Conservation (phyloP, 2,113 vertebrate species). For the Hippolais icterina region DNA sequence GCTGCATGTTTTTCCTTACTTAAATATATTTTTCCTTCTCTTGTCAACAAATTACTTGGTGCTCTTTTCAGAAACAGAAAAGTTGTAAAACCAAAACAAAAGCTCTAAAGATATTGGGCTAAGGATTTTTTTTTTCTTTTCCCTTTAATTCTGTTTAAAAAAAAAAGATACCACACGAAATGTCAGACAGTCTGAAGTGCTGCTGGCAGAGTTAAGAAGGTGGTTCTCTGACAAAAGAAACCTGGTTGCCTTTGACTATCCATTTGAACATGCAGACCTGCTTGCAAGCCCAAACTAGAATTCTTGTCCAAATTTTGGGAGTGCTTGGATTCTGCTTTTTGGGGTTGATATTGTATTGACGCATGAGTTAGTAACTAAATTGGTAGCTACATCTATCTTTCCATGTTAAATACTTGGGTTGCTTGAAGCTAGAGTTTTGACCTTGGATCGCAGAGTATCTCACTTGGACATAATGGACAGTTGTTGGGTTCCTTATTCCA, state of each 20-base stretch:
- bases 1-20: constrained; percentile 69
- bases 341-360: background rate
- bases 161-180: constrained; percentile 30
- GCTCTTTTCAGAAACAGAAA: constrained; percentile 47
- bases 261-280: constrained; percentile 37
- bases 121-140: constrained; percentile 18
- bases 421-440: background rate
- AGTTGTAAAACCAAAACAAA: constrained; percentile 67
- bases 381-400: background rate
- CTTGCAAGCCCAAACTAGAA: constrained; percentile 29
- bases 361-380: background rate
- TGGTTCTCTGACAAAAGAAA: constrained; percentile 65
- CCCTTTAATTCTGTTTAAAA: constrained; percentile 30
- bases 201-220: constrained; percentile 64
- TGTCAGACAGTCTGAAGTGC: constrained; percentile 64
- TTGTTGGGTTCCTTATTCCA: background rate
- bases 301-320: constrained; percentile 8
- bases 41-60: constrained; percentile 59
- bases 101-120: constrained; percentile 58
- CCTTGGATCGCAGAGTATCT: background rate
- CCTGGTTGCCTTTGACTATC: constrained; percentile 39
- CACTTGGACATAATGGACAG: background rate
- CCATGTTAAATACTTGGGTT: background rate
- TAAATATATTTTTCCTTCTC: constrained; percentile 61
- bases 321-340: constrained; percentile 27